These are phyloP conservation scores for Drosophila repletoides DNA, from an alignment of 1,140 invertebrate genomes.

Conservation along the genomic window DNA sequence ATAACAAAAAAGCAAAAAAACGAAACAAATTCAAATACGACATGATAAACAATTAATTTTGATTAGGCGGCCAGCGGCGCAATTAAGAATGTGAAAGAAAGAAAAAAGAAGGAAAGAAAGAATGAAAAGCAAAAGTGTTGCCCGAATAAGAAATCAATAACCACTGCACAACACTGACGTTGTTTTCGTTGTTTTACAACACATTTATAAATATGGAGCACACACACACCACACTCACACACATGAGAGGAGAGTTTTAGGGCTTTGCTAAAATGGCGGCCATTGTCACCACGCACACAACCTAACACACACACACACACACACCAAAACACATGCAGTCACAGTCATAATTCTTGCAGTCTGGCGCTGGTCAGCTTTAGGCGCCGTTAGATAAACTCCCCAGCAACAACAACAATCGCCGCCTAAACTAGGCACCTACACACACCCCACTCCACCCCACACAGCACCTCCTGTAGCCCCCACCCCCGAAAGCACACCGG, in stretches of 20 bases:
- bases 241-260: constrained; percentile 22
- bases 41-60: constrained; percentile 81
- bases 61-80: constrained; percentile 63
- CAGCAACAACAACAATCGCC: constrained; percentile 19
- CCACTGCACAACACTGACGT: constrained; percentile 4
- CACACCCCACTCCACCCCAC: neutral
- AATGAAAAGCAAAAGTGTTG: constrained; percentile 63
- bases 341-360: constrained; percentile 70
- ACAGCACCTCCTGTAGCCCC: neutral
- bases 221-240: neutral
- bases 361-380: constrained; percentile 63
- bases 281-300: constrained; percentile 65
- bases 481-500: no score
- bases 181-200: neutral
- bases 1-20: constrained; percentile 48
- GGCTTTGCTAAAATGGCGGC: constrained; percentile 65
- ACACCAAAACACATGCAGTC: neutral
- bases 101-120: constrained; percentile 4
- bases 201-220: constrained; percentile 31
- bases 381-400: constrained; percentile 61
- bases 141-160: constrained; percentile 62
- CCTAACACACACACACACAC: neutral
- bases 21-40: constrained; percentile 76
- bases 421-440: neutral
- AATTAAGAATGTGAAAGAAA: constrained; percentile 51